Conservation (phyloP, 2,797 vertebrate species). For the Clarias platycephalus region DNA sequence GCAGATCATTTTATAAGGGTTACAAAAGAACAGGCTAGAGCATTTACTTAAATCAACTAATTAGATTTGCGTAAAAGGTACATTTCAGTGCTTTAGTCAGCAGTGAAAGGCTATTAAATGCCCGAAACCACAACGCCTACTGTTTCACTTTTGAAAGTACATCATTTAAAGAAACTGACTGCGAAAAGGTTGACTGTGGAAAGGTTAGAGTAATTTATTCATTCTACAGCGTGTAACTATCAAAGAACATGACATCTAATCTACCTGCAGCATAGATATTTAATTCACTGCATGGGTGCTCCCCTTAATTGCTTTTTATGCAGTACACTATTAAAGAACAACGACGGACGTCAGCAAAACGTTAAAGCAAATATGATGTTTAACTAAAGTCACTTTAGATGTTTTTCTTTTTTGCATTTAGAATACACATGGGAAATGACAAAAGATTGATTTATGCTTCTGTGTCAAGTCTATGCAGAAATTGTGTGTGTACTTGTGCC, state of each 20-base stretch:
- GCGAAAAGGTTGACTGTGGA: background rate
- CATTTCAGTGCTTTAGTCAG: background rate
- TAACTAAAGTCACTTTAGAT: background rate
- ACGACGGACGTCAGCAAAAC: background rate
- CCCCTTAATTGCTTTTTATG: background rate
- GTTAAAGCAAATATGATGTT: background rate
- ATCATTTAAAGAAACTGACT: background rate
- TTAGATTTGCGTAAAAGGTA: background rate
- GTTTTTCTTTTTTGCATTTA: background rate
- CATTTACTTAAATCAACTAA: background rate
- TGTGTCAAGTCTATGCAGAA: too few relatives aligned
- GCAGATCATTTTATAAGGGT: background rate
- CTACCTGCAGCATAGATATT: background rate
- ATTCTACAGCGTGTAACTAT: background rate
- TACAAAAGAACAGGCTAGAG: background rate
- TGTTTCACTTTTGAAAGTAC: background rate
- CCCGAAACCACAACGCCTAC: background rate
- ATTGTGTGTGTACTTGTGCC: too few relatives aligned
- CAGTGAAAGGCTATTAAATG: background rate
- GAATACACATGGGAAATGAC: too few relatives aligned
- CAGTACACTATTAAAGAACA: background rate
- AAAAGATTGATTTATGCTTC: too few relatives aligned
- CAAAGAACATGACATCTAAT: conserved; percentile 2
- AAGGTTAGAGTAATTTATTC: background rate
- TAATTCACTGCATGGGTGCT: background rate